phyloP scores from a whole-genome alignment of 2,888 invertebrate species.

The Trisateles emortualis region DNA sequence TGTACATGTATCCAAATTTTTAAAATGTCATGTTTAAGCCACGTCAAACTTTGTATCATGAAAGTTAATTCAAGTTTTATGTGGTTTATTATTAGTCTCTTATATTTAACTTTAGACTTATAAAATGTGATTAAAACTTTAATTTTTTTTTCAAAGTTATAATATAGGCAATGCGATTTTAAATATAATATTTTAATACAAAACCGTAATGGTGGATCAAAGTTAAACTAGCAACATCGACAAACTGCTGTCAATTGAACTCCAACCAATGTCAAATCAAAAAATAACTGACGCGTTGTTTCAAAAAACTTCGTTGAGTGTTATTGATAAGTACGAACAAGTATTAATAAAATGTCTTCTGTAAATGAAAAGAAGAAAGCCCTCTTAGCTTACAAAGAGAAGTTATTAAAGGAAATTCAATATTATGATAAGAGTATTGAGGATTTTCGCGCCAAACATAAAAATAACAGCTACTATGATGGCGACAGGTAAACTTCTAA shows the following conservation, averaged over 20 bases:
- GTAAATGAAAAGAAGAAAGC: slow-evolving; percentile 56
- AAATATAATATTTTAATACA: too few relatives aligned
- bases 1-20: slow-evolving; percentile 20
- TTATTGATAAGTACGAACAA: too few relatives aligned
- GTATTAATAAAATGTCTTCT: slow-evolving; percentile 25
- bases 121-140: too few relatives aligned
- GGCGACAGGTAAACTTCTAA: slow-evolving; percentile 53
- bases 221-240: background rate
- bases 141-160: too few relatives aligned
- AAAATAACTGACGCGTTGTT: background rate
- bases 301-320: slow-evolving; percentile 23
- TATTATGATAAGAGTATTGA: slow-evolving; percentile 65
- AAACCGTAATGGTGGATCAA: too few relatives aligned
- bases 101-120: too few relatives aligned
- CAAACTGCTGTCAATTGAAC: background rate
- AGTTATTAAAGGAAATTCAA: slow-evolving; percentile 61
- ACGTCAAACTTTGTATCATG: too few relatives aligned
- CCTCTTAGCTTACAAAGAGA: slow-evolving; percentile 61
- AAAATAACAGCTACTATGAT: slow-evolving; percentile 37
- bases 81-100: too few relatives aligned
- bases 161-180: too few relatives aligned
- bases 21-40: slow-evolving; percentile 9
- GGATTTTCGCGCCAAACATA: slow-evolving; percentile 45
- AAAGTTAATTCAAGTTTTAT: too few relatives aligned
- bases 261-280: too few relatives aligned